Percentiles rank a stretch among this genome's conserved stretches.
Evolutionary conservation across 92 coral and sea anemone genomes (phyloP).

Genomic region (Galaxea fascicularis): DNA sequence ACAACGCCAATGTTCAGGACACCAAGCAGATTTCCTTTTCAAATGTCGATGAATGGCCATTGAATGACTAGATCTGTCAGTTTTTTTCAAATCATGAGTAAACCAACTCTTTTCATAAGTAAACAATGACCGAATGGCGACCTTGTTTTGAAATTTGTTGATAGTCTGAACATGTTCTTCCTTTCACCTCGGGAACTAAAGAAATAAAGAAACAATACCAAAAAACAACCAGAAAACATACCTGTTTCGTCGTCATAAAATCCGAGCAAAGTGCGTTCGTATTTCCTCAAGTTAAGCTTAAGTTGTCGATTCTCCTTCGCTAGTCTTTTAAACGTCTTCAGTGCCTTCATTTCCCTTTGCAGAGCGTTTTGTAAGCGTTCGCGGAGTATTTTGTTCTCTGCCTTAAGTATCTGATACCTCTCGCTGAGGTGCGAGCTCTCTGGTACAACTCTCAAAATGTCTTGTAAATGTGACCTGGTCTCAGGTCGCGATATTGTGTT

Average conservation of each 20-base stretch:
- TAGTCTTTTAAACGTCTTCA: slow-evolving; percentile 93
- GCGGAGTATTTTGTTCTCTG: slow-evolving; percentile 94
- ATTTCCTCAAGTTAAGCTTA: slow-evolving; percentile 82
- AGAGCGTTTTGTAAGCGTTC: slow-evolving; percentile 97
- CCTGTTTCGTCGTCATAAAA: slow-evolving; percentile 89
- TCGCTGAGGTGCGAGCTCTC: slow-evolving; percentile 79
- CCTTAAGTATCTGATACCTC: slow-evolving; percentile 85
- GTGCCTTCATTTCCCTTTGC: slow-evolving; percentile 97
- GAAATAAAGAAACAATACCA: too few relatives aligned
- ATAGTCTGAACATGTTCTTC: background rate
- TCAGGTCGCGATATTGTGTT: slow-evolving; percentile 43
- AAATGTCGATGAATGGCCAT: background rate
- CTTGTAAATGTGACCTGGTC: slow-evolving; percentile 31
- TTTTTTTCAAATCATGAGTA: too few relatives aligned
- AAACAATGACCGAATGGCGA: background rate
- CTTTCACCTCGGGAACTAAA: background rate
- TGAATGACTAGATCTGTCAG: slow-evolving; percentile 20
- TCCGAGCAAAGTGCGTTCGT: slow-evolving; percentile 86
- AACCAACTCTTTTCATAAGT: background rate
- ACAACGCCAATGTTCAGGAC: background rate
- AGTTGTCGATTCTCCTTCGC: slow-evolving; percentile 96
- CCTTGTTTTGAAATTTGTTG: background rate
- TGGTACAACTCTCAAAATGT: slow-evolving; percentile 38
- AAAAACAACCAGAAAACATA: slow-evolving; percentile 19
- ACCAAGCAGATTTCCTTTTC: background rate